Evolutionary conservation across 1,140 invertebrate genomes (phyloP), one percentile per base, ranked within the genome.

Genomic region (Hyles vespertilio): DNA sequence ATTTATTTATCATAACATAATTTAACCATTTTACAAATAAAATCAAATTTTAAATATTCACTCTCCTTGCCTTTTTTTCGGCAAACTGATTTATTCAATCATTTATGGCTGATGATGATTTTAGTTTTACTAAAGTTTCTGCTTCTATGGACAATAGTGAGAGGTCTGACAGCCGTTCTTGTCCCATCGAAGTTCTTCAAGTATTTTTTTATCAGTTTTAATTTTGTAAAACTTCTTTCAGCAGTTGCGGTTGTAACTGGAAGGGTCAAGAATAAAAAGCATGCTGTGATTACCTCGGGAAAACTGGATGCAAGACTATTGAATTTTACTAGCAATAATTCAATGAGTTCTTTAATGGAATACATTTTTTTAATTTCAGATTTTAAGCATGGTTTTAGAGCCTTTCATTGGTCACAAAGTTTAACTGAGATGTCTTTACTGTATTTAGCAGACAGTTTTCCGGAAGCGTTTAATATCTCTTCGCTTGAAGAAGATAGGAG

Each of bases 261-360:
- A 74, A 74, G 72, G 58, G 63, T 74, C 67, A 72, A 72, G 60
- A 74, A 74, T 73, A 75, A 65, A 72, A 72, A 65, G 61, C 64
- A 72, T 67, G 70, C 65, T 77, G 70, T 73, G 48, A 72, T 65
- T 70, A 74, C 65, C 61, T 74, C 70, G 45, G 65, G 64, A 75
- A 74, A 74, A 75, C 67, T 77, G 56, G 56, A 70, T 69, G 65
- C 61, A 66, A 71, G 58, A 61, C 58, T 62, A 70, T 71, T 71
- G 61, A 66, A 72, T 72, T 75, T 70, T 72, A 70, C 51, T 59
- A 72, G 61, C 60, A 74, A 72, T 70, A 75, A 67, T 61, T 67
- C 56, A 63, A 59, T 61, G 56, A 65, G 63, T 58, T 61, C 63
- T 56, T 62, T 68, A 68, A 68, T 68, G 61, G 61, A 68, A 63